Evolutionary conservation across 2,113 vertebrate species (phyloP), one percentile per base, ranked within the genome.

Genomic region (Toxostoma redivivum): DNA sequence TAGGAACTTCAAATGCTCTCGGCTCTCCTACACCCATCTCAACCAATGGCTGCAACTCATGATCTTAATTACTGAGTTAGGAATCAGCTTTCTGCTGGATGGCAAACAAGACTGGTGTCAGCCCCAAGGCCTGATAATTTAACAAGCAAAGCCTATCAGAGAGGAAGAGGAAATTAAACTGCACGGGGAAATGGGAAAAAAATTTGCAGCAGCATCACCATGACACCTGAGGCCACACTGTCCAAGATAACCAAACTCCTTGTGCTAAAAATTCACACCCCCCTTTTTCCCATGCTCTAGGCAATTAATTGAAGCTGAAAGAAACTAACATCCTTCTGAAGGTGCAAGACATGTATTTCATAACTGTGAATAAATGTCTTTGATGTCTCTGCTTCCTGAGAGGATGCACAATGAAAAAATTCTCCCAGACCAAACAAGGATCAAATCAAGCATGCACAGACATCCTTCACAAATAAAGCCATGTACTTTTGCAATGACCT

Each of bases 251-350:
- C 35, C 35, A 65, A 33, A 73, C 15, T 18, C 18, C 7, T 57
- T 0, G 0, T 3, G 4, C 42, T 81, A 38, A 71, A 51, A 42
- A 33, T 22, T 42, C 13, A 1, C 30, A 30, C 22, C 7, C 12
- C 44, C 6, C 14, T 54, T 87, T 65, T 57, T 69, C 23, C 61
- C 48, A 11, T 31, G 45, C 67, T 64, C 20, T 38, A 70, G 50
- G 69, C 30, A 86, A 33, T 51, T 81, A 71, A 85, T 0, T 62
- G 42, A 77, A 60, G 44, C 76, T n/a, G 4, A 66, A 72, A 67
- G 77, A 78, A 81, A 48, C 19, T 12, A 60, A 69, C 25, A 72
- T 24, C 38, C 24, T 38, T 57, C 57, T 28, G 70, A 79, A 91
- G 12, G 78, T 91, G 44, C 11, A 85, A 82, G 51, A 87, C 86